These are phyloP conservation scores for Hymenopus coronatus DNA, from an alignment of 2,888 invertebrate genomes.

Conservation along the genomic window DNA sequence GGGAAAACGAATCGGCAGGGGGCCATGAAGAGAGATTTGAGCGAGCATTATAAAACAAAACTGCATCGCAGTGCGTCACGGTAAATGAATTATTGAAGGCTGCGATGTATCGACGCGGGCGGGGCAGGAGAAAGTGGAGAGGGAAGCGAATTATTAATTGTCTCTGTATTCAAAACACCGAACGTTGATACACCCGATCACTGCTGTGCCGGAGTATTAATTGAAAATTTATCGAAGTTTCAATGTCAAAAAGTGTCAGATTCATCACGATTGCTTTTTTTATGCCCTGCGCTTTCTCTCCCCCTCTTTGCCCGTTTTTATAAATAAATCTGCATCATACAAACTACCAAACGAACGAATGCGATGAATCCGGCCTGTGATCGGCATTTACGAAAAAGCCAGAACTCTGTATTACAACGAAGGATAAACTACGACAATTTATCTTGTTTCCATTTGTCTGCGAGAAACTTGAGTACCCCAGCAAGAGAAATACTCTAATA, in stretches of 20 bases:
- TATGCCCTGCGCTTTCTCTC: conserved; percentile 11
- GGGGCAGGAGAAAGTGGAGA: not conserved
- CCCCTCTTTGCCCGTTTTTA: conserved; percentile 6
- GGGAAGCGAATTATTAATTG: conserved; percentile 27
- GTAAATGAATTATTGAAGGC: conserved; percentile 34
- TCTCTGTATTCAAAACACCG: conserved; percentile 23
- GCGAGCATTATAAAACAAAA: conserved; percentile 11
- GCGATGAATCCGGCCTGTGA: conserved; percentile 23
- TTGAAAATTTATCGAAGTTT: conserved; percentile 36
- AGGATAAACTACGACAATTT: conserved; percentile 16
- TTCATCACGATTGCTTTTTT: conserved; percentile 28
- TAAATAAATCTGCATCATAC: conserved; percentile 20
- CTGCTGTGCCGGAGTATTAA: conserved; percentile 27
- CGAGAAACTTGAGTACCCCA: conserved; percentile 1
- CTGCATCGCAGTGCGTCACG: conserved; percentile 12
- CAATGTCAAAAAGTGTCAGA: conserved; percentile 34
- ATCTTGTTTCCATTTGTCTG: conserved; percentile 16
- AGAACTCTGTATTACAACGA: not conserved
- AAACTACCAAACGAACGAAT: conserved; percentile 14
- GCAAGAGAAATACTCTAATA: no score
- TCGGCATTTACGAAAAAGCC: conserved; percentile 23
- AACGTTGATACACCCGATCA: conserved; percentile 26
- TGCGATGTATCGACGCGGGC: conserved; percentile 25
- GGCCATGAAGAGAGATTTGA: conserved; percentile 5
- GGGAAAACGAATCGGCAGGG: not conserved